Percentiles rank a stretch among this genome's conserved stretches.
Conservation (phyloP, 1,140 invertebrate species). For the Proctacanthus coquilletti region DNA sequence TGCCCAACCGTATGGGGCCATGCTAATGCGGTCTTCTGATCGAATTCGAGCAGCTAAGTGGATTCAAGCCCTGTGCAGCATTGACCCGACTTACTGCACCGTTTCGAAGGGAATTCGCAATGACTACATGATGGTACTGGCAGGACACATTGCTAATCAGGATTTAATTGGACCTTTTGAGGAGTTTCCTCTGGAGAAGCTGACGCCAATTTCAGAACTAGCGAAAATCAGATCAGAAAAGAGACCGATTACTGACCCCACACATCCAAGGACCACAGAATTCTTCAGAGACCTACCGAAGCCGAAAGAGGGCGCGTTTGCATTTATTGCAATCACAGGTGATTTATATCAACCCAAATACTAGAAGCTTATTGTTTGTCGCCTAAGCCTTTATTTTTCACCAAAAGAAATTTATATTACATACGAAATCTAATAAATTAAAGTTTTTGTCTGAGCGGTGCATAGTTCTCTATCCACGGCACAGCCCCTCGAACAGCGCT, state of each 20-base stretch:
- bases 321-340: conserved; percentile 34
- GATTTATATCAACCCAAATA: too few relatives aligned
- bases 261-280: conserved; percentile 24
- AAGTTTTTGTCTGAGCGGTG: too few relatives aligned
- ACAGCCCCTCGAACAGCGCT: too few relatives aligned
- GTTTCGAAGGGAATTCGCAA: conserved; percentile 23
- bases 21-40: background rate
- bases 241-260: conserved; percentile 30
- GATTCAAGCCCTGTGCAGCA: conserved; percentile 17
- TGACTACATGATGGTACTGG: conserved; percentile 22
- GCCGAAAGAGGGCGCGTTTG: conserved; percentile 33
- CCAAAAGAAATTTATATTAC: too few relatives aligned
- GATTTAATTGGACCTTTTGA: conserved; percentile 27
- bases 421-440: too few relatives aligned
- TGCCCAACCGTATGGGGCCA: too few relatives aligned
- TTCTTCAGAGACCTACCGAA: conserved; percentile 30
- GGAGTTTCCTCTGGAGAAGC: conserved; percentile 27
- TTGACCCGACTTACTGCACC: conserved; percentile 12
- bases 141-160: conserved; percentile 12
- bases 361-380: too few relatives aligned
- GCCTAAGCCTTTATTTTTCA: too few relatives aligned
- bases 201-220: conserved; percentile 24
- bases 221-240: conserved; percentile 19
- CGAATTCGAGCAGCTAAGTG: conserved; percentile 7
- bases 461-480: too few relatives aligned